These are phyloP conservation scores for Zaprionus ghesquierei DNA, from an alignment of 1,140 invertebrate genomes.

Conservation along the genomic window DNA sequence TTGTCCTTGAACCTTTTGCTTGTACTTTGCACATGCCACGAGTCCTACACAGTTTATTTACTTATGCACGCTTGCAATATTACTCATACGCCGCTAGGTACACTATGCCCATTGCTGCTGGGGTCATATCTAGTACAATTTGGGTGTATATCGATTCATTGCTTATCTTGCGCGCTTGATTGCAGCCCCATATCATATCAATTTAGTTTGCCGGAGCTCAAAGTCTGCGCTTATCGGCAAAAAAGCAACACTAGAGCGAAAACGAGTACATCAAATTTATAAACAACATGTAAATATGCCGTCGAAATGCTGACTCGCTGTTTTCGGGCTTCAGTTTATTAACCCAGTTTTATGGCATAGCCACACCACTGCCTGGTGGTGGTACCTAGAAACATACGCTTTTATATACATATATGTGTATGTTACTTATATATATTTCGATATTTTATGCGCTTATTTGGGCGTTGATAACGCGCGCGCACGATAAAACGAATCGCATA, in stretches of 20 bases:
- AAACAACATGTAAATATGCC: constrained; percentile 77
- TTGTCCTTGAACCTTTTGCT: constrained; percentile 58
- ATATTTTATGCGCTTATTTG: constrained; percentile 7
- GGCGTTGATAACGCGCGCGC: background rate
- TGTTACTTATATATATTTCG: background rate
- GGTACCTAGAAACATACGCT: too few relatives aligned
- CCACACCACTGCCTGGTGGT: background rate
- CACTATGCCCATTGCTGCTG: background rate
- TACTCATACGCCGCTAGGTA: constrained; percentile 49
- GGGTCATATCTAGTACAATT: constrained; percentile 1
- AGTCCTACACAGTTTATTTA: constrained; percentile 14
- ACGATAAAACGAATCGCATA: constrained; percentile 4
- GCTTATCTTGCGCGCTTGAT: constrained; percentile 19
- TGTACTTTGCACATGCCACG: background rate
- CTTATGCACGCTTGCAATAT: constrained; percentile 11
- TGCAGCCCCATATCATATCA: constrained; percentile 30
- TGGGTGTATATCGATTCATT: constrained; percentile 55
- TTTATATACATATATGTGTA: background rate
- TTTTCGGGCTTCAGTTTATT: constrained; percentile 65
- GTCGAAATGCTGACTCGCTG: constrained; percentile 57
- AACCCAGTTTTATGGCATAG: constrained; percentile 51
- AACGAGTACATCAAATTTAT: constrained; percentile 52
- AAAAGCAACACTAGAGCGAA: background rate
- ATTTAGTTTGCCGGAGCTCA: constrained; percentile 4
- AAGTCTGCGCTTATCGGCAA: constrained; percentile 51